Conservation (phyloP, 1,140 invertebrate species). For the Mizuhopecten yessoensis region DNA sequence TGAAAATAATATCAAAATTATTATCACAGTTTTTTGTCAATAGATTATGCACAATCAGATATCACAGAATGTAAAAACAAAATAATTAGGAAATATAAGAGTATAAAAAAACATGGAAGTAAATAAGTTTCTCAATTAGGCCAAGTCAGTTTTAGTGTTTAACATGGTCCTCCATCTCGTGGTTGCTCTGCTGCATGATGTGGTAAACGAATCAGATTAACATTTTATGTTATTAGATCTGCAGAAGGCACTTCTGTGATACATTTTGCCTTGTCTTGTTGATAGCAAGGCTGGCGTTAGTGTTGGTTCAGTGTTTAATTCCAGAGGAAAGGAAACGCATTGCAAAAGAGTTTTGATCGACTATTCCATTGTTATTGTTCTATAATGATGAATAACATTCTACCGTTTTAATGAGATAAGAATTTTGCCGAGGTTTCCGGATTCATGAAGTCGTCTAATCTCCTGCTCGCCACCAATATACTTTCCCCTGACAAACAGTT, state of each 20-base stretch:
- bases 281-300: too few species aligned
- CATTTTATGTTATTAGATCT: not conserved
- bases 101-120: not conserved
- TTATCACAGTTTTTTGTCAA: not conserved
- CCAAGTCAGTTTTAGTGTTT: not conserved
- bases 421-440: conserved; percentile 71
- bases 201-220: not conserved
- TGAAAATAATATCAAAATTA: not conserved
- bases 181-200: not conserved
- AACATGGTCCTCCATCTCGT: not conserved
- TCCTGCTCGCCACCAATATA: conserved; percentile 75
- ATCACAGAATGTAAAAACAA: not conserved
- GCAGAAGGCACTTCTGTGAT: not conserved
- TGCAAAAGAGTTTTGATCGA: not conserved
- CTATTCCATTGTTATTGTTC: not conserved
- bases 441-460: conserved; percentile 68
- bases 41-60: not conserved
- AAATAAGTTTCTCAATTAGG: not conserved
- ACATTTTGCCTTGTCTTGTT: too few species aligned
- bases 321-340: not conserved
- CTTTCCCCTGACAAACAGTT: conserved; percentile 73
- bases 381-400: not conserved
- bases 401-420: not conserved
- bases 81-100: not conserved
- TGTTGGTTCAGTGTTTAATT: too few species aligned